Evolutionary conservation across 2,888 invertebrate genomes (phyloP), one percentile per base, ranked within the genome.

Genomic region (Eupithecia abbreviata): DNA sequence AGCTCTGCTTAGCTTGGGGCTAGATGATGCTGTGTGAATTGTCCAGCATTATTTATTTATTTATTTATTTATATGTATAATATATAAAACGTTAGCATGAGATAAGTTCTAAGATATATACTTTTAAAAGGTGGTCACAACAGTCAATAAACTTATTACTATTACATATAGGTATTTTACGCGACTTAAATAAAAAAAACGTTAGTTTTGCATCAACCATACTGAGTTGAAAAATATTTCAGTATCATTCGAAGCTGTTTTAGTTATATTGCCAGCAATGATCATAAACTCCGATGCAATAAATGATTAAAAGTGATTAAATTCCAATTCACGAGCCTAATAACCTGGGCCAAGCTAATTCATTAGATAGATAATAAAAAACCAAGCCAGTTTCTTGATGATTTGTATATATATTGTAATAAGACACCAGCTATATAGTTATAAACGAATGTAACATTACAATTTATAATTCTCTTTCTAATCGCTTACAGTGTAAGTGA

Each of bases 401-500:
- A 55, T 1, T 55, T 55, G 2, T 2, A 0, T 55, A n/a, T n/a
- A 6, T 6, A 55, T 55, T 55, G 4, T 0, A 1, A 55, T n/a
- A 3, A 15, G 13, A 51, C 13, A 51, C 4, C 15, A 15, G 15
- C 51, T 15, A 15, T 5, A 15, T 15, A 5, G 15, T 15, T 15
- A 5, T 0, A 51, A 51, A 51, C 51, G 12, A 51, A 51, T 15
- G 51, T 51, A 13, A 49, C 45, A 7, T 45, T 45, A 45, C 0
- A 47, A 7, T 10, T 47, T 47, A 49, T 4, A 13, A 49, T 13
- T 49, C 4, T 12, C 4, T 13, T 49, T 13, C 13, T 49, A 49
- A 4, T n/a, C 4, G 51, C 42, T 42, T 68, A 42, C 45, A 69
- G 69, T 69, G 69, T 45, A 30, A 69, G 45, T 69, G 18, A 69